Evolutionary conservation across 2,113 vertebrate genomes (phyloP).

Genomic region (Hystrix cristata): DNA sequence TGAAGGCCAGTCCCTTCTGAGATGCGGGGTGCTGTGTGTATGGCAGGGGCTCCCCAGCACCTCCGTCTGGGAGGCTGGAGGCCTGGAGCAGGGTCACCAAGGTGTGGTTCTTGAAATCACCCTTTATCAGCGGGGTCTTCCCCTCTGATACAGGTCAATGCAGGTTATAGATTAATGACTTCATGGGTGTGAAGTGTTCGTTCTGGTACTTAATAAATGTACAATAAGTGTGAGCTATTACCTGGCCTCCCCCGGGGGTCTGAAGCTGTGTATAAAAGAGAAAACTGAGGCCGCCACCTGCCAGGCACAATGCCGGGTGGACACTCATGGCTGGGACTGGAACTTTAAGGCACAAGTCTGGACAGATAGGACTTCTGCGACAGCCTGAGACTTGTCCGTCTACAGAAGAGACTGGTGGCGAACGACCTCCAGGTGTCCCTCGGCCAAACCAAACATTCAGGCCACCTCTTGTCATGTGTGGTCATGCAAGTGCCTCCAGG

Average conservation of each 20-base stretch:
- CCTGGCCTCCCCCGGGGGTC: not conserved
- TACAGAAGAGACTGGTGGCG: not conserved
- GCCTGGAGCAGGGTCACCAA: not conserved
- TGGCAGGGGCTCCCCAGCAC: not conserved
- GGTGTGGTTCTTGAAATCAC: not conserved
- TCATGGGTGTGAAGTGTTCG: not conserved
- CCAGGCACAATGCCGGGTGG: not conserved
- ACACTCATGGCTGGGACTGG: not conserved
- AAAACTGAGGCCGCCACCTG: not conserved
- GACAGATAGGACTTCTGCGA: not conserved
- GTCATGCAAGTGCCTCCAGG: not conserved
- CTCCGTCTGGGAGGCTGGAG: not conserved
- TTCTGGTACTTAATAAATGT: not conserved
- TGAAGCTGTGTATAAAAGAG: not conserved
- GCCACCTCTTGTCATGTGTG: not conserved
- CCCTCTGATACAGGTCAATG: not conserved
- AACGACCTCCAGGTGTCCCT: not conserved
- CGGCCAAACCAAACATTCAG: not conserved
- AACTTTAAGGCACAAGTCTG: not conserved
- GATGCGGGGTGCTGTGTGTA: not conserved
- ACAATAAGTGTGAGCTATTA: not conserved
- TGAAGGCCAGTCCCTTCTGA: not conserved
- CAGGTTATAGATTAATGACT: not conserved
- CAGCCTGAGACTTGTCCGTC: not conserved
- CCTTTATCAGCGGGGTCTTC: not conserved